phyloP scores from a whole-genome alignment of 1,140 invertebrate genomes.

The Euura lappo region DNA sequence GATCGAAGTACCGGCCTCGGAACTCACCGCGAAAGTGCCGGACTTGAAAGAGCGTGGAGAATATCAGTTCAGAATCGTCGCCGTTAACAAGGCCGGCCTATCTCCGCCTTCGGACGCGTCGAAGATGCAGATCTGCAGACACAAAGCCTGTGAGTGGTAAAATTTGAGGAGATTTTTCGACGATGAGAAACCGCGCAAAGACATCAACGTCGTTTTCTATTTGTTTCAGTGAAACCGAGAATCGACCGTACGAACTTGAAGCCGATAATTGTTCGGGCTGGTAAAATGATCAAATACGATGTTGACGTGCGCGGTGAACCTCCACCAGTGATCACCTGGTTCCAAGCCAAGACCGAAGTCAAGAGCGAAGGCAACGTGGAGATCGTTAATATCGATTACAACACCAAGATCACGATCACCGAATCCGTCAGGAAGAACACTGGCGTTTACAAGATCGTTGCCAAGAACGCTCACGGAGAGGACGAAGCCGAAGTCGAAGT shows the following conservation, averaged over 20 bases:
- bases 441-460: conserved; percentile 89
- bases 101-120: conserved; percentile 94
- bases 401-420: conserved; percentile 88
- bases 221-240: conserved; percentile 86
- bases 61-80: conserved; percentile 94
- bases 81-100: conserved; percentile 95
- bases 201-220: conserved; percentile 16
- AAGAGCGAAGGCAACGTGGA: conserved; percentile 76
- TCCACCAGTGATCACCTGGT: conserved; percentile 91
- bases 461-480: conserved; percentile 89
- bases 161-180: too few species aligned
- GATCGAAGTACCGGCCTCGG: conserved; percentile 80
- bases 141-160: conserved; percentile 78
- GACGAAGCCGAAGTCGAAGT: conserved; percentile 95
- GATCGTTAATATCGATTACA: conserved; percentile 90
- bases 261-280: conserved; percentile 86
- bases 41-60: conserved; percentile 90
- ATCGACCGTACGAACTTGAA: conserved; percentile 95
- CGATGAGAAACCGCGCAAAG: too few species aligned
- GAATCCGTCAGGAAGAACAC: conserved; percentile 85
- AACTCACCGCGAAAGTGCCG: conserved; percentile 78
- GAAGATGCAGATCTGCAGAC: conserved; percentile 89
- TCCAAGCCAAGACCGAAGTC: conserved; percentile 64
- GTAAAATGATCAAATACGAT: conserved; percentile 91
- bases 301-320: conserved; percentile 95